phyloP scores from a whole-genome alignment of 2,888 invertebrate genomes.

The Pseudolycoriella hygida region DNA sequence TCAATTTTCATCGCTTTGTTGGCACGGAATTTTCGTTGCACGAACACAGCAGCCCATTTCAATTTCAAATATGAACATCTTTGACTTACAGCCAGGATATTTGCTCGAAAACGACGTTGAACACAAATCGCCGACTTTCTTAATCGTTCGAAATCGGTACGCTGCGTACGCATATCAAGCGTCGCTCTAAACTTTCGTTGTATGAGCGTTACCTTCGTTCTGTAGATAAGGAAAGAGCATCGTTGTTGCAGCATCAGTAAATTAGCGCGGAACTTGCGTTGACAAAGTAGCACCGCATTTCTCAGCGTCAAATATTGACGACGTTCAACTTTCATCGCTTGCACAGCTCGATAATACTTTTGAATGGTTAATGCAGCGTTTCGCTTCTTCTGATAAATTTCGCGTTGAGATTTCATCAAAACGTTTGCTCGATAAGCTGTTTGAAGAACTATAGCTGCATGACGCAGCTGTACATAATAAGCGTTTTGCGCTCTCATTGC shows the following conservation, averaged over 20 bases:
- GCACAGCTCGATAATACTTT: slow-evolving; percentile 21
- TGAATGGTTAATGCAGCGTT: slow-evolving; percentile 25
- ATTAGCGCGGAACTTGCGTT: slow-evolving; percentile 19
- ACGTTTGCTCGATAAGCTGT: slow-evolving; percentile 30
- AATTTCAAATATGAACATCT: not conserved
- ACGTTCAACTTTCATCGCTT: slow-evolving; percentile 12
- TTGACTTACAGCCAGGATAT: not conserved
- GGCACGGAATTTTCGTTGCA: slow-evolving; percentile 27
- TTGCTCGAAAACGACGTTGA: not conserved
- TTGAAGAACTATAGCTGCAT: slow-evolving; percentile 14
- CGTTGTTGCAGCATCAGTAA: slow-evolving; percentile 14
- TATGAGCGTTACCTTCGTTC: slow-evolving; percentile 12
- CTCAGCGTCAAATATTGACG: slow-evolving; percentile 15
- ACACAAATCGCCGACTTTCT: not conserved
- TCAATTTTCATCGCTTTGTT: slow-evolving; percentile 9
- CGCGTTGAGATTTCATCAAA: slow-evolving; percentile 18
- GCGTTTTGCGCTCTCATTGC: slow-evolving; percentile 13
- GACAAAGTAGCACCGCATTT: slow-evolving; percentile 19
- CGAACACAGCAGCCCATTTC: slow-evolving; percentile 1
- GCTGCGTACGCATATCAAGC: slow-evolving; percentile 14
- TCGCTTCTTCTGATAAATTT: slow-evolving; percentile 21
- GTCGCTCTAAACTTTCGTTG: slow-evolving; percentile 30
- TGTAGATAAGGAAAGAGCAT: too few species aligned
- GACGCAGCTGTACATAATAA: slow-evolving; percentile 14
- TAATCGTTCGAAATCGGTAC: not conserved